Base-by-base conservation (phyloP, 2,113 vertebrate genomes). In the Tapirus terrestris region DNA sequence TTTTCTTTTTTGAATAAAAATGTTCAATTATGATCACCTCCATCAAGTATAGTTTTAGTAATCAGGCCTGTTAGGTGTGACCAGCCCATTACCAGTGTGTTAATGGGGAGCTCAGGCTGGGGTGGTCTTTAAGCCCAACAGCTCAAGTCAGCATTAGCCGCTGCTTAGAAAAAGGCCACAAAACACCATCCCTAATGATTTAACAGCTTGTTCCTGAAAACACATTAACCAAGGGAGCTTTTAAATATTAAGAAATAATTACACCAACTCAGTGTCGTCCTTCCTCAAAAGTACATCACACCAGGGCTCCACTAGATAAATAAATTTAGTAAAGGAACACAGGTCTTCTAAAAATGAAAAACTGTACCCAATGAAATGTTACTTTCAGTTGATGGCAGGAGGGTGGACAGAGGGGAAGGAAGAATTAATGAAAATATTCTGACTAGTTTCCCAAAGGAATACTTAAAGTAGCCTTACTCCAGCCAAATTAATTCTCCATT, bases 191-290 rank as follows among this genome's bases (percentile, higher is more conserved):
- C 84, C 92, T 98, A 98, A 98, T 98, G 97, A 98, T 96, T 98
- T 98, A 98, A 98, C 97, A 98, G 97, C 97, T 98, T 96, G 77
- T 97, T 92, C 93, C 94, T 10, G 1, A 94, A 97, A 97, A 94
- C 97, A 96, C 96, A 98, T 98, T 98, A 98, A 96, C 84, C 94
- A 80, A 95, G 91, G 87, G 92, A 98, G 97, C 92, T 98, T 98
- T 98, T 97, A 97, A 97, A 97, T 98, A 98, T 98, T 97, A 98
- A 98, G 95, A 98, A 98, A 97, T 98, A 98, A 98, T 98, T 98
- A 97, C 39, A 89, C 72, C 91, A 89, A 80, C 91, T 96, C 89
- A 45, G 56, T 75, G 92, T 94, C 95, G 85, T 97, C 88, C 77
- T 95, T 94, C 63, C 72, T 96, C 83, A 91, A 97, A 97, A 98